phyloP scores from a whole-genome alignment of 2,113 vertebrate species.

The Ivindomyrus marchei region DNA sequence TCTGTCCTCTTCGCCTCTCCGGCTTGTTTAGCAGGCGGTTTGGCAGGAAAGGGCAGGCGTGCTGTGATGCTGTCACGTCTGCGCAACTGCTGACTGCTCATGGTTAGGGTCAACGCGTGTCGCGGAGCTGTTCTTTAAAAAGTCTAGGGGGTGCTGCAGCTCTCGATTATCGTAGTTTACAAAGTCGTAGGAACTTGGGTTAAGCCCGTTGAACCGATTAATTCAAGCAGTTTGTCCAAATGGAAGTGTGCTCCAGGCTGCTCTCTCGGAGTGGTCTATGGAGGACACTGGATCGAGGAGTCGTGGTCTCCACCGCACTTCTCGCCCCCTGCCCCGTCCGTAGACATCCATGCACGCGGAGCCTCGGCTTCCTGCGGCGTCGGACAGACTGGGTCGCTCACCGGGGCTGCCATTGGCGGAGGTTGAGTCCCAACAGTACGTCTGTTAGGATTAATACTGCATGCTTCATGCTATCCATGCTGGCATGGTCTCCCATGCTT shows the following conservation, averaged over 20 bases:
- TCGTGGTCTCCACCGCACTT: conserved; percentile 8
- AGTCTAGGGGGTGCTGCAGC: not conserved
- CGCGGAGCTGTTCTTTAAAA: not conserved
- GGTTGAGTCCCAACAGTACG: conserved; percentile 20
- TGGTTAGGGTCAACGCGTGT: not conserved
- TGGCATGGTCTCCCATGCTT: not conserved
- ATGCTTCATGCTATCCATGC: not conserved
- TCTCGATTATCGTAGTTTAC: not conserved
- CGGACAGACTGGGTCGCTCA: not conserved
- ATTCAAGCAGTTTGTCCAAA: not conserved
- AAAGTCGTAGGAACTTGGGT: not conserved
- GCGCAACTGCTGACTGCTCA: not conserved
- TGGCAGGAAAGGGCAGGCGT: not conserved
- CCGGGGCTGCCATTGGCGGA: not conserved
- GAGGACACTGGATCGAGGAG: not conserved
- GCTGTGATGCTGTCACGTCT: not conserved
- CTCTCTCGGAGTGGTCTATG: not conserved
- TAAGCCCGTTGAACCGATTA: not conserved
- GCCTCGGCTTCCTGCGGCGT: not conserved
- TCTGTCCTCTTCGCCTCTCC: not conserved
- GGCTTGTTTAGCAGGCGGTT: not conserved
- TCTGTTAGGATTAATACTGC: not conserved
- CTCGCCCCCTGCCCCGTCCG: conserved; percentile 26
- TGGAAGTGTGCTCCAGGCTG: conserved; percentile 11
- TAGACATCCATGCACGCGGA: not conserved